Base-by-base conservation (phyloP, 2,797 vertebrate genomes). In the Typhlichthys subterraneus region DNA sequence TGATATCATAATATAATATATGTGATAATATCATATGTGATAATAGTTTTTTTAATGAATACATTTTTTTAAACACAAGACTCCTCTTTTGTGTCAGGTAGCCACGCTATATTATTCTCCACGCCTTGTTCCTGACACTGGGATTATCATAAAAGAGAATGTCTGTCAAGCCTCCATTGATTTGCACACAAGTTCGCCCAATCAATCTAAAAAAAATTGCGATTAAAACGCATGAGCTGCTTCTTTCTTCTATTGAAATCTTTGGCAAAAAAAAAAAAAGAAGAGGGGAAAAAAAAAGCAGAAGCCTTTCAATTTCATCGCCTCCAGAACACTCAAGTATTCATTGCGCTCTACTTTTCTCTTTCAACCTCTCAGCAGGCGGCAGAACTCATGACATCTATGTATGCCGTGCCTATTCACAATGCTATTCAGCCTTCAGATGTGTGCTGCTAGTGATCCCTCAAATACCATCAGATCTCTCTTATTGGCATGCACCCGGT, bases 331-430 rank as follows among this genome's bases (percentile, higher is more conserved):
- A 92, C 88, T 92, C 93, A 92, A 86, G 93, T 94, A 92, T 93
- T 95, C 94, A 91, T 88, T 83, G 81, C 87, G 85, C 81, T 90
- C 90, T 82, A 82, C 85, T 91, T 89, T 85, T 87, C 81, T 85
- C 93, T 94, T 94, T 95, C 93, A 94, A 87, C 84, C 84, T 93
- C 94, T 88, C 94, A 59, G 91, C 91, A 77, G 93, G 94, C 94
- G 93, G 91, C 86, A 89, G 88, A 89, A 83, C 87, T 82, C 83
- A 86, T 94, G 94, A 94, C 92, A 94, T 95, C 92, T 94, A 92
- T 93, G 93, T 92, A 92, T 81, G 92, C 93, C 87, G 88, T 85
- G 93, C 89, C 92, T 87, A 86, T 93, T 95, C 94, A 94, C 91
- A 88, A 92, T 89, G 90, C 89, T 92, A 88, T 86, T 86, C 89